Evolutionary conservation across 2,797 vertebrate species (phyloP), one percentile per base, ranked within the genome.

Genomic region (Tolypeutes matacus): DNA sequence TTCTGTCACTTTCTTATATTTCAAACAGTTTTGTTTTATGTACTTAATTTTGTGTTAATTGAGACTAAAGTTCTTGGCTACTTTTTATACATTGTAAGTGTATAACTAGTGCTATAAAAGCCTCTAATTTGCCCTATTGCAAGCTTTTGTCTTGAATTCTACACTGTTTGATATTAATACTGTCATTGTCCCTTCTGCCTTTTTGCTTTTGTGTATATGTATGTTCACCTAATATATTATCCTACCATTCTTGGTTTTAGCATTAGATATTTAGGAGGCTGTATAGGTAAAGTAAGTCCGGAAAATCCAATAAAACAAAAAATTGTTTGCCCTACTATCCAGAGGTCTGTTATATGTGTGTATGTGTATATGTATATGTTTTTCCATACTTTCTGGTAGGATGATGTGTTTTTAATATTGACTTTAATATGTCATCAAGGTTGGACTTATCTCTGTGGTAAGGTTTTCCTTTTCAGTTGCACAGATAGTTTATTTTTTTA

Each of bases 1-100:
- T 87, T 93, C 80, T 82, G n/a, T 82, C 4, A 75, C 21, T 15
- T 85, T 42, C 34, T 81, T 77, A 13, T 78, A 49, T 89, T 92
- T 86, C 49, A 85, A n/a, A 78, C 3, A 76, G 25, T 83, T 93
- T 91, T 93, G 34, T 81, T 60, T 46, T 39, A n/a, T 67, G 23
- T 75, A 64, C 31, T 89, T 89, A 95, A 77, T 89, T 96, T 96
- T 95, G 17, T 96, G 77, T 58, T 69, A 83, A 56, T 34, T 92
- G 76, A 64, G 86, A 70, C 20, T 83, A 78, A 83, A 42, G 27
- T 82, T 60, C 31, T 69, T 81, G 27, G 31, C 70, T 80, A 29
- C 82, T 83, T 92, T 83, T 64, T 73, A 67, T 51, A 86, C 17
- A 39, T 18, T 39, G 73, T 62, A 78, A 78, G 72, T 86, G 25